Evolutionary conservation across 2,113 vertebrate species (phyloP).

Genomic region (Pygoscelis antarcticus): DNA sequence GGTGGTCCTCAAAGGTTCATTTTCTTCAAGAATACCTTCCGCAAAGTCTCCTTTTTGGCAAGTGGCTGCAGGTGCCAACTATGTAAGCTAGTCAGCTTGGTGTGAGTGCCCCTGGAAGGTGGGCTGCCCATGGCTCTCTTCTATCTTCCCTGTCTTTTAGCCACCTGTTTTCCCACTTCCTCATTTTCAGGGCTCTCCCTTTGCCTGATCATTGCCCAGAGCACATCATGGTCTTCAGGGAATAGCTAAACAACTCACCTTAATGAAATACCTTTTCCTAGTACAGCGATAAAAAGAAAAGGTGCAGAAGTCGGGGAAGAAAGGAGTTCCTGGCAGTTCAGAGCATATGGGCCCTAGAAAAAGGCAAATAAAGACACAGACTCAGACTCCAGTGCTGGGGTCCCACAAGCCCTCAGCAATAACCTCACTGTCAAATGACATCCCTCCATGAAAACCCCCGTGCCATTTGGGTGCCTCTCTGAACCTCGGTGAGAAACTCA

Average conservation of each 20-base stretch:
- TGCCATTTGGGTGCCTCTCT: neutral
- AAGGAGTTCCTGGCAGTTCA: neutral
- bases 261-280: slow-evolving; percentile 51
- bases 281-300: slow-evolving; percentile 60
- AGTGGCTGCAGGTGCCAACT: neutral
- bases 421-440: neutral
- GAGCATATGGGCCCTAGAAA: slow-evolving; percentile 56
- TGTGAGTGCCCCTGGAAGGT: neutral
- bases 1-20: neutral
- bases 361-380: neutral
- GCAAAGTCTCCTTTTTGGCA: neutral
- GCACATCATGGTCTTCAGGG: neutral
- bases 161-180: neutral
- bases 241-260: slow-evolving; percentile 39
- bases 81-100: neutral
- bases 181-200: neutral
- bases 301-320: slow-evolving; percentile 48
- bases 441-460: neutral
- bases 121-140: neutral
- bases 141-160: neutral
- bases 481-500: neutral
- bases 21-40: neutral
- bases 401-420: neutral
- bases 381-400: neutral
- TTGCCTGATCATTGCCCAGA: neutral